Base-by-base conservation (phyloP, 1,140 invertebrate species). In the Drosophila athabasca region DNA sequence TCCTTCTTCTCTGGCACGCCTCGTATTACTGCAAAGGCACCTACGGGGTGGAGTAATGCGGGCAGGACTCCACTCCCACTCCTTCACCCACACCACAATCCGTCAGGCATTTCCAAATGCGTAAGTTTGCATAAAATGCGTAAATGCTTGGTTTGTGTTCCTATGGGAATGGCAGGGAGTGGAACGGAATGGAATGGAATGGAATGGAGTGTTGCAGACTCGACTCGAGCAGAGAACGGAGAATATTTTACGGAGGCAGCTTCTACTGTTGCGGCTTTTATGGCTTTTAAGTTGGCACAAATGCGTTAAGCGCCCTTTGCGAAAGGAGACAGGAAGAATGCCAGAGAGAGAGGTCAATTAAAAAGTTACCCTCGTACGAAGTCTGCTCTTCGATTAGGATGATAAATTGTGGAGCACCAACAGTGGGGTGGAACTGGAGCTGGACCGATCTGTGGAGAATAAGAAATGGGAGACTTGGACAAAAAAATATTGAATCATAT, bases 81-180 rank as follows among this genome's bases (percentile, higher is more conserved):
- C 35, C 19, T 11, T 1, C 8, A 9, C 8, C 31, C 8, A 24
- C 46, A 44, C 43, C 50, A 44, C 31, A 67, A 68, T 69, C 66
- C 64, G 68, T 68, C 66, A 49, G 64, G 60, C 50, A 84, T 76
- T 62, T 26, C 50, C 35, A 72, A 85, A 81, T 85, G 81, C 81
- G 82, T 85, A 87, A 85, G 82, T 73, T 81, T 78, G 74, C 74
- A 81, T 71, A 85, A 87, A 67, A 76, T 82, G 74, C 69, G 69
- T 82, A 81, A 79, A 66, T 73, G 57, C 49, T 55, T 51, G 73
- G 49, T 66, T 59, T 46, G 46, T n/a, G 35, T 49, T 48, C 29
- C 31, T 15, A 6, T 31, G 50, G 31, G 22, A 44, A 53, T 9
- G 26, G n/a, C 26, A 26, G 1, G 17, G 17, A 19, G 17, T 19